Base-by-base conservation (phyloP, 2,797 vertebrate genomes). In the Mallotus villosus region DNA sequence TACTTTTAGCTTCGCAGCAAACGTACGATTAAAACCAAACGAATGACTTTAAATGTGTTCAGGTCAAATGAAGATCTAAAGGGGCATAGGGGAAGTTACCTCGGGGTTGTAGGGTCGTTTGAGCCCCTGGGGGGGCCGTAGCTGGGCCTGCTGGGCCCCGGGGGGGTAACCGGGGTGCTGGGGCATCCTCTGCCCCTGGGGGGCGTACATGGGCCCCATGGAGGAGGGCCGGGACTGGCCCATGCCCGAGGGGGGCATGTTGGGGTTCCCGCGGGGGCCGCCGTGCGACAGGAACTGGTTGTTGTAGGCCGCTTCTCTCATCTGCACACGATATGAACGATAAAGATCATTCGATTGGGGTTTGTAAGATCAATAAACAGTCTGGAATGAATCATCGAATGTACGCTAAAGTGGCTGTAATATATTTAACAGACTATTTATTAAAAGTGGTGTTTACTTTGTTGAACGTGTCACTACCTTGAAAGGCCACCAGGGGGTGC, bases 231-330 rank as follows among this genome's bases (percentile, higher is more conserved):
- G 93, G 1, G 89, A 82, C 0, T 92, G 88, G 24, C 84, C 95
- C 91, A 96, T 92, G 29, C 87, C 87, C 1, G 93, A 46, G 17
- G 55, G 55, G 88, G 6, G 84, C 78, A 0, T 92, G 9, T 91
- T 86, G 0, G 85, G 75, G 19, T 94, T 92, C 1, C 94, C 95
- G 0, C 95, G 92, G 25, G 96, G 92, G 0, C 92, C 94, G 0
- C 93, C 82, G 9, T 95, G 95, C 55, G 92, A 86, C 82, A 97
- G 84, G 85, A 96, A 97, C 85, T 96, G 96, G 81, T 84, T 93
- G 84, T 84, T 91, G 65, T 95, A 98, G 51, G 92, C 88, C 37
- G 91, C 90, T 0, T 92, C 83, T 0, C 94, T 93, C 91, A 98
- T 94, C 96, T 98, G 78, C 51, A n/a, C 17, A n/a, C 4, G 17